A percentile compares a stretch with the other conserved stretches of the same genome.
These are phyloP conservation scores for Drosophila lini DNA, from an alignment of 1,140 invertebrate species.

Conservation along the genomic window DNA sequence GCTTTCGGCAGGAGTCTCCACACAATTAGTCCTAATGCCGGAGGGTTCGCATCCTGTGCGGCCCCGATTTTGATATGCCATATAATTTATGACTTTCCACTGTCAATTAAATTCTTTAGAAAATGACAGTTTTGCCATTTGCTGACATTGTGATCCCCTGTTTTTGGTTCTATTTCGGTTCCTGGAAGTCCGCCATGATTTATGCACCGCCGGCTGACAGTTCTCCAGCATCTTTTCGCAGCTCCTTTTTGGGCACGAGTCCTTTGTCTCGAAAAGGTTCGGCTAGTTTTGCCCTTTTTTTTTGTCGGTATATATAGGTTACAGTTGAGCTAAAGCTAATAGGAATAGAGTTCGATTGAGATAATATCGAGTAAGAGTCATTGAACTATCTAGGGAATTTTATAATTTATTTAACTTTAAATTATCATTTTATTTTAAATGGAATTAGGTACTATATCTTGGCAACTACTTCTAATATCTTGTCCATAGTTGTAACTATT, in stretches of 20 bases:
- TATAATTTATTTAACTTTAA: no score
- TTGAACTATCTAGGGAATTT: neutral
- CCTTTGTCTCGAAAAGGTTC: conserved; percentile 43
- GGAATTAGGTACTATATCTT: neutral
- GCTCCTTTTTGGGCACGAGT: conserved; percentile 38
- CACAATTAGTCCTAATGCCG: conserved; percentile 48
- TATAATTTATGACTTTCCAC: conserved; percentile 80
- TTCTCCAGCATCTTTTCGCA: conserved; percentile 53
- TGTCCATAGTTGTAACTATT: conserved; percentile 1
- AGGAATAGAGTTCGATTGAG: neutral
- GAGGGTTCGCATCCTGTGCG: conserved; percentile 15
- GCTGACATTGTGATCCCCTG: conserved; percentile 59
- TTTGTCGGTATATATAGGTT: conserved; percentile 3
- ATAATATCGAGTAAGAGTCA: neutral
- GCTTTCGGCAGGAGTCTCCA: conserved; percentile 15
- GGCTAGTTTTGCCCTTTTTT: conserved; percentile 61
- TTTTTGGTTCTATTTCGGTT: conserved; percentile 41
- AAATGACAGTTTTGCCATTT: conserved; percentile 71
- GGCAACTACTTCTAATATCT: neutral
- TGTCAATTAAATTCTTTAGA: conserved; percentile 82
- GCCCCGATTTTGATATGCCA: conserved; percentile 38
- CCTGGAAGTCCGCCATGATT: conserved; percentile 60
- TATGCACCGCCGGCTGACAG: conserved; percentile 63
- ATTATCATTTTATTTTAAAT: no score
- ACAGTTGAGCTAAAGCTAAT: conserved; percentile 2